A percentile compares a stretch with the other conserved stretches of the same genome.
Conservation (phyloP, 2,888 invertebrate genomes). For the Drosophila pegasa region DNA sequence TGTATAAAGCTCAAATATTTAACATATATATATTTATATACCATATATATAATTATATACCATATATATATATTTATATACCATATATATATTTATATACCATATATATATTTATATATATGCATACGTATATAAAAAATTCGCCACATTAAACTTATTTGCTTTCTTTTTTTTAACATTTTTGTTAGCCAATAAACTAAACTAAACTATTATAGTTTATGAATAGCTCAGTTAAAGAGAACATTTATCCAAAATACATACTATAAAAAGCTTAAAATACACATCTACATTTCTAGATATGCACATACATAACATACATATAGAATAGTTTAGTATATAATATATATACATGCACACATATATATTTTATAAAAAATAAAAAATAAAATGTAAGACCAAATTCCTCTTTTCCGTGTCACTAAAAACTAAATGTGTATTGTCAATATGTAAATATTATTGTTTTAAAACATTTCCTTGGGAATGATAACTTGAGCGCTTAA, state of each 20-base stretch:
- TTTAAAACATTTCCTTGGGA: neutral
- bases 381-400: neutral
- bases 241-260: too few species aligned
- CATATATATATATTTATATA: neutral
- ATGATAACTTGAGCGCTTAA: neutral
- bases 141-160: too few species aligned
- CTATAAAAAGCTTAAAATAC: neutral
- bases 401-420: neutral
- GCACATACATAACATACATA: neutral
- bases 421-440: neutral
- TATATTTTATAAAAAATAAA: neutral
- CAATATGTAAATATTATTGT: neutral
- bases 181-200: too few species aligned
- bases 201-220: too few species aligned
- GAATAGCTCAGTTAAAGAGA: too few species aligned
- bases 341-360: neutral
- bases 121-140: too few species aligned
- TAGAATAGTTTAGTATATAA: neutral
- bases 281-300: neutral
- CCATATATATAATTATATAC: too few species aligned
- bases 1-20: neutral
- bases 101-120: too few species aligned
- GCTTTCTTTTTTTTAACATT: too few species aligned
- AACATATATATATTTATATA: neutral
- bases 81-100: too few species aligned